phyloP scores from a whole-genome alignment of 2,113 vertebrate species.

The Tetrao urogallus region DNA sequence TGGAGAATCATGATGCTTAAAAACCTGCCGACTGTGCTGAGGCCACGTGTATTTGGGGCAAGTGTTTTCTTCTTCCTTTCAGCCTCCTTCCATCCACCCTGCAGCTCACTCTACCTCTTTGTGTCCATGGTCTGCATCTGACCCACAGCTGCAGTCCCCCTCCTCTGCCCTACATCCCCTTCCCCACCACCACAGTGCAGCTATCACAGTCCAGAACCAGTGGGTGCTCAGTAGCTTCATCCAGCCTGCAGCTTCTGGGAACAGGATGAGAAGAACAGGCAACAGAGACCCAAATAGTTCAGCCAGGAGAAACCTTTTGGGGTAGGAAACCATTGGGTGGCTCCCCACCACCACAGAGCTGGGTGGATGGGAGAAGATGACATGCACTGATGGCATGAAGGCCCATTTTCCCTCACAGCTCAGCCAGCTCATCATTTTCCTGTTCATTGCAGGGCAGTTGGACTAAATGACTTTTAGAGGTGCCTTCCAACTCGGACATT shows the following conservation, averaged over 20 bases:
- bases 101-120: neutral
- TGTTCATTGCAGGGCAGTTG: too few relatives aligned
- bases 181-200: neutral
- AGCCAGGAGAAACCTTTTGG: neutral
- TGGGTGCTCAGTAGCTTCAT: neutral
- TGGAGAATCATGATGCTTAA: neutral
- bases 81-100: neutral
- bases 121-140: neutral
- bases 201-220: neutral
- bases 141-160: too few relatives aligned
- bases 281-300: neutral
- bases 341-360: neutral
- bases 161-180: neutral
- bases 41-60: neutral
- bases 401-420: too few relatives aligned
- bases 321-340: neutral
- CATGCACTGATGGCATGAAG: accelerated
- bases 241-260: neutral
- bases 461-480: too few relatives aligned
- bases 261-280: neutral
- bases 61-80: neutral
- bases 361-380: neutral
- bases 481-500: too few relatives aligned
- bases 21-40: neutral
- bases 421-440: neutral